These are phyloP conservation scores for Andricus curvator DNA, from an alignment of 2,888 invertebrate genomes.

Conservation along the genomic window DNA sequence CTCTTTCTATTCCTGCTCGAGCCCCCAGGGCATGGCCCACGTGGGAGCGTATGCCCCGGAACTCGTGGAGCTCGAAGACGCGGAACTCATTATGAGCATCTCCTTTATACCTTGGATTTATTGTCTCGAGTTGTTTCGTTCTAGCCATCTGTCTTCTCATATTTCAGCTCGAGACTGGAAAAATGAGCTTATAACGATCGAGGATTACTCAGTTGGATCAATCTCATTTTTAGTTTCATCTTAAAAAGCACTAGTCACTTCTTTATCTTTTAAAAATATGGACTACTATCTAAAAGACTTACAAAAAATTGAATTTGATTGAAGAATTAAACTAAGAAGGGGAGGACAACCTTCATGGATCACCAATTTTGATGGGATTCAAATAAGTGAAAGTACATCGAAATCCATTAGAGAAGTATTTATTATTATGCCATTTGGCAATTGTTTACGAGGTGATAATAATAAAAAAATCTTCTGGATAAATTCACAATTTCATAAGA, in stretches of 20 bases:
- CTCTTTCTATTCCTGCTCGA: constrained; percentile 8
- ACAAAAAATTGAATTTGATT: no score
- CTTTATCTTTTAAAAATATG: neutral
- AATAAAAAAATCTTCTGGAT: no score
- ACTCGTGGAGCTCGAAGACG: constrained; percentile 6
- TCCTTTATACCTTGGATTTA: constrained; percentile 7
- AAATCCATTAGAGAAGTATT: no score
- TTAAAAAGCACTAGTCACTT: neutral
- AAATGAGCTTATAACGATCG: constrained; percentile 3
- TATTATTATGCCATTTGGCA: no score
- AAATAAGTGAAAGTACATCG: no score
- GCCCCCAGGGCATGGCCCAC: constrained; percentile 28
- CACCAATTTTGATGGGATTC: no score
- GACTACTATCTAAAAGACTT: no score
- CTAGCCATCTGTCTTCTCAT: constrained; percentile 7
- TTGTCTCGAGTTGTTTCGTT: constrained; percentile 1
- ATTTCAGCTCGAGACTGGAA: constrained; percentile 7
- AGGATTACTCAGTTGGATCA: constrained; percentile 7
- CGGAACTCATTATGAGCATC: constrained; percentile 7
- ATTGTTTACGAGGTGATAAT: no score
- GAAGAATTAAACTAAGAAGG: no score
- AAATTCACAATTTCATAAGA: no score
- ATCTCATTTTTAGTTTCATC: neutral
- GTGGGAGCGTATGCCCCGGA: constrained; percentile 6
- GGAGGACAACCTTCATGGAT: no score